These are phyloP conservation scores for Lepidurus couesii DNA, from an alignment of 1,140 invertebrate species.

Conservation along the genomic window DNA sequence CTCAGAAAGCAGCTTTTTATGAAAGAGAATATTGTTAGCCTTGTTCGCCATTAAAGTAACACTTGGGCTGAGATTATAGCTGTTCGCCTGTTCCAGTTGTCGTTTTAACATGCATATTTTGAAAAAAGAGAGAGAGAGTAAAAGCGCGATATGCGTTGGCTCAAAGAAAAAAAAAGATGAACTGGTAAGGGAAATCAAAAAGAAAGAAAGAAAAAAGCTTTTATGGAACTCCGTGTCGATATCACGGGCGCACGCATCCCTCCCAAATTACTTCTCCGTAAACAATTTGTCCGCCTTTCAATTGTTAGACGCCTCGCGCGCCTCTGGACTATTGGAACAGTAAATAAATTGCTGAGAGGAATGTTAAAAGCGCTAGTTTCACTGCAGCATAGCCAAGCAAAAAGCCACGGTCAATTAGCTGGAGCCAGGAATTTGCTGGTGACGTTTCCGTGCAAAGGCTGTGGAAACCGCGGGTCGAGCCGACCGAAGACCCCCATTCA, in stretches of 20 bases:
- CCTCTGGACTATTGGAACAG: slow-evolving; percentile 2
- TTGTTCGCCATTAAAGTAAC: neutral
- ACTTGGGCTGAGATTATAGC: neutral
- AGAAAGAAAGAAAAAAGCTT: neutral
- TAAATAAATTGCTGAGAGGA: slow-evolving; percentile 12
- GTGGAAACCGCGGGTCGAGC: neutral
- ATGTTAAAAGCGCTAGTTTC: neutral
- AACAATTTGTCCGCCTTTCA: slow-evolving; percentile 10
- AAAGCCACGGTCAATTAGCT: slow-evolving; percentile 9
- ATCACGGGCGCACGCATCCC: neutral
- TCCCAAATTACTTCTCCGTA: slow-evolving; percentile 5
- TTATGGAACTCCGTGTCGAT: neutral
- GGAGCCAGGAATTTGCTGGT: slow-evolving; percentile 13
- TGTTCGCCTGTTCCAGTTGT: neutral
- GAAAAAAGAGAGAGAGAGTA: neutral
- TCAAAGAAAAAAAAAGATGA: neutral
- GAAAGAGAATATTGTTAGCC: neutral
- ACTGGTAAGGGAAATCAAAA: too few relatives aligned
- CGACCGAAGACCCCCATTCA: neutral
- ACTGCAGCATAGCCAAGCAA: neutral
- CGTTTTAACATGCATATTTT: neutral
- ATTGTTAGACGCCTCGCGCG: neutral
- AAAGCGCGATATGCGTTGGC: neutral
- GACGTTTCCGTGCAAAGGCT: neutral
- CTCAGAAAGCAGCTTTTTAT: neutral